phyloP scores from a whole-genome alignment of 2,113 vertebrate genomes.

The Poecilia latipinna region DNA sequence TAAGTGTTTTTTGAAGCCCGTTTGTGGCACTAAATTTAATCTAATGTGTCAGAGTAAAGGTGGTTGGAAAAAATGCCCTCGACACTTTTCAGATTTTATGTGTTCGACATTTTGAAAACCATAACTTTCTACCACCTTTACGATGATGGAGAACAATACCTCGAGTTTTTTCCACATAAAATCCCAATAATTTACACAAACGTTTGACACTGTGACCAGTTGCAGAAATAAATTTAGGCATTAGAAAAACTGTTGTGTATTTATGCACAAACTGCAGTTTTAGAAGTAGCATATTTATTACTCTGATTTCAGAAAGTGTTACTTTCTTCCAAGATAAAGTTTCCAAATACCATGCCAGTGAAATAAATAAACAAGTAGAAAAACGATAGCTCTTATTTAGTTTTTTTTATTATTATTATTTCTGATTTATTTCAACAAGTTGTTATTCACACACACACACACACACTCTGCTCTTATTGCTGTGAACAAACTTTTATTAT shows the following conservation, averaged over 20 bases:
- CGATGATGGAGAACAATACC: background rate
- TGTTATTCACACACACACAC: too few species aligned
- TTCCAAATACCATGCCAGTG: background rate
- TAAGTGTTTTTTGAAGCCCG: background rate
- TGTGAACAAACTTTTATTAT: background rate
- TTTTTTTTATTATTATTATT: background rate
- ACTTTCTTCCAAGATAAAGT: background rate
- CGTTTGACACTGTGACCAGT: background rate
- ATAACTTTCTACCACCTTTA: background rate
- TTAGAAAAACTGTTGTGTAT: too few species aligned
- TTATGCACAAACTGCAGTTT: too few species aligned
- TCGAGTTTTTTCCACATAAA: background rate
- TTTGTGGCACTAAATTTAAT: background rate
- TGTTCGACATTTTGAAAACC: background rate
- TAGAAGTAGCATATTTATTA: too few species aligned
- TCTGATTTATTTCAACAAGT: too few species aligned
- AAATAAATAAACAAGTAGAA: background rate
- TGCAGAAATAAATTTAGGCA: too few species aligned
- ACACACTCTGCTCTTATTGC: background rate
- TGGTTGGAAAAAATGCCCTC: too few species aligned
- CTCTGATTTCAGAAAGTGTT: too few species aligned
- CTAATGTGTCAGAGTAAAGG: background rate
- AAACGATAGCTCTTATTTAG: background rate
- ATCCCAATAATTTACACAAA: background rate
- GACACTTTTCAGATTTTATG: background rate